Evolutionary conservation across 2,888 invertebrate genomes (phyloP).

Genomic region (Plemyria rubiginata): DNA sequence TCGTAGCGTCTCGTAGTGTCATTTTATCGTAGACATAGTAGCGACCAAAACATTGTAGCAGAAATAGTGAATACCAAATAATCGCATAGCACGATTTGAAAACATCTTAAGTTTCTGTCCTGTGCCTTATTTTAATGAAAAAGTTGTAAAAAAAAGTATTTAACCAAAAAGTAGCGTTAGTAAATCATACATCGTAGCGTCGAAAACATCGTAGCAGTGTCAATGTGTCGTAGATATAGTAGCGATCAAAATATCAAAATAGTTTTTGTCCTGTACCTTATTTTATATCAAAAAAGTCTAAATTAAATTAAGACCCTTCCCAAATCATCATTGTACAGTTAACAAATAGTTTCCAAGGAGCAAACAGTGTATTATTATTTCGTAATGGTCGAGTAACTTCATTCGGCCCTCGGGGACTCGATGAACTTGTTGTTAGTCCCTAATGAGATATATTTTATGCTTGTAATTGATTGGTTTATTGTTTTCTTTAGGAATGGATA

Average conservation of each 20-base stretch:
- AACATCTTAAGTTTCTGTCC: no score
- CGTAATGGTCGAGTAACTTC: slow-evolving; percentile 10
- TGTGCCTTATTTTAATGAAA: no score
- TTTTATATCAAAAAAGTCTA: not conserved
- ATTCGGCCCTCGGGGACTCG: slow-evolving; percentile 13
- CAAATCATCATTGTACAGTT: slow-evolving; percentile 4
- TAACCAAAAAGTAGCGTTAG: no score
- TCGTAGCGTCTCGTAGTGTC: no score
- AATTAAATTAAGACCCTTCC: not conserved
- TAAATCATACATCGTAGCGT: no score
- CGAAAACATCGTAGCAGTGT: not conserved
- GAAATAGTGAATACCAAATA: no score
- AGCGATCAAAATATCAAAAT: no score
- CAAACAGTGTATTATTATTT: slow-evolving; percentile 8
- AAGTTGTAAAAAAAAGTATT: no score
- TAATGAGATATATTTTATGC: slow-evolving; percentile 37
- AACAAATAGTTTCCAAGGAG: slow-evolving; percentile 6
- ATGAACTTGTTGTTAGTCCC: slow-evolving; percentile 27
- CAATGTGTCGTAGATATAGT: not conserved
- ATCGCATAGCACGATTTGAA: no score
- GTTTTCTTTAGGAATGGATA: slow-evolving; percentile 24
- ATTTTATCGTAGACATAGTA: no score
- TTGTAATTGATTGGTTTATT: slow-evolving; percentile 41
- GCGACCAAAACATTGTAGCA: no score
- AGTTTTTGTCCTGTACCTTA: not conserved